Percentiles rank a stretch among this genome's conserved stretches.
These are phyloP conservation scores for Ceyx margarethae DNA, from an alignment of 2,113 vertebrate genomes.

Conservation along the genomic window DNA sequence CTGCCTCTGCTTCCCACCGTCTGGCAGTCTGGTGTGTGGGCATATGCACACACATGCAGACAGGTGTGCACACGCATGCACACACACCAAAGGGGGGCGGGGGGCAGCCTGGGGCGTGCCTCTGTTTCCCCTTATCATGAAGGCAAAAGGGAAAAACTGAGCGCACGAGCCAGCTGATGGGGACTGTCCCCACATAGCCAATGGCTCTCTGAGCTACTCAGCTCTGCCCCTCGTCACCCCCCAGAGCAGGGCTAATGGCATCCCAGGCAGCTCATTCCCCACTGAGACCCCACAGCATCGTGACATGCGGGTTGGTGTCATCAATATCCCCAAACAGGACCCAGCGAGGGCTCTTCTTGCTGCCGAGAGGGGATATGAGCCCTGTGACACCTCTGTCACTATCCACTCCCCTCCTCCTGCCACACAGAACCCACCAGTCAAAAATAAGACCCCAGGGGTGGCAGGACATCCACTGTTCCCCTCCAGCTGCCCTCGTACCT, in stretches of 20 bases:
- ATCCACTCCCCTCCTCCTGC: too few species aligned
- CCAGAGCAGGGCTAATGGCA: not conserved
- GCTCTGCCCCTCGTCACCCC: not conserved
- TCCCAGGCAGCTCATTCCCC: not conserved
- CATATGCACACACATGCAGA: not conserved
- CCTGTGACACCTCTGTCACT: rapidly evolving
- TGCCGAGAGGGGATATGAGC: not conserved
- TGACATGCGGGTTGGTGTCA: rapidly evolving
- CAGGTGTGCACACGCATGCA: too few species aligned
- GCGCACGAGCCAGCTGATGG: not conserved
- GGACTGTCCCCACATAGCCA: rapidly evolving
- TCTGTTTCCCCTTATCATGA: not conserved
- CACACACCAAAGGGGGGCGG: too few species aligned
- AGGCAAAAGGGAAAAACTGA: rapidly evolving
- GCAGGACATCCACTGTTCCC: rapidly evolving
- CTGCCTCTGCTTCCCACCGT: not conserved
- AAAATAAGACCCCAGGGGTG: not conserved
- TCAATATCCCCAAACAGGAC: rapidly evolving
- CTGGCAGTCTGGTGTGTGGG: not conserved
- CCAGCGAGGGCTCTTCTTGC: rapidly evolving
- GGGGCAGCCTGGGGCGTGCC: not conserved
- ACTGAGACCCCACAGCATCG: rapidly evolving
- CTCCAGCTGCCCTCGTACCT: conserved; percentile 67
- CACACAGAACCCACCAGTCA: rapidly evolving
- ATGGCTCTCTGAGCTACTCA: not conserved